Base-by-base conservation (phyloP, 1,140 invertebrate species). In the Brachionus sp. region DNA sequence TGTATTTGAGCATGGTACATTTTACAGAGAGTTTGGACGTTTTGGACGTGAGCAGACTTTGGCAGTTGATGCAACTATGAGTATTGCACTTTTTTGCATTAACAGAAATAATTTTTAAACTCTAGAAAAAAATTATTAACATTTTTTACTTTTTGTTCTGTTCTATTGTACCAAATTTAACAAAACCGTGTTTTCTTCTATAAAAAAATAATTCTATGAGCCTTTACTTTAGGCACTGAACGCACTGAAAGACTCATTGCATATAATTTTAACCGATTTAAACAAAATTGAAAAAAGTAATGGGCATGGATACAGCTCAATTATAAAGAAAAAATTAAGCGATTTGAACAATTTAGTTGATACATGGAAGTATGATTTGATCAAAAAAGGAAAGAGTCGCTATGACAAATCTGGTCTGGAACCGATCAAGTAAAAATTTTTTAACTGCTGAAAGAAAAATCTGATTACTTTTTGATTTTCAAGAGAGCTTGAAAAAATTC, bases 321-420 rank as follows among this genome's bases (percentile, higher is more conserved):
- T 75, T 46, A 23, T 75, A 46, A 75, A 75, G 39, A 23, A 37
- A 42, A 80, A 62, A 80, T 39, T 80, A 62, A 39, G 16, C 29
- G 77, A 80, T 13, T 39, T 80, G 10, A 66, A 80, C 39, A 66
- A 62, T 19, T 66, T 35, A 16, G 57, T 80, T 12, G 50, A 62
- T 42, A 80, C 77, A 39, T 80, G 77, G 77, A 57, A 66, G 16
- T 80, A 80, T 44, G 77, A 80, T 66, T 62, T 33, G 53, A 80
- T 80, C 19, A 80, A 80, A 62, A 80, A 66, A 6, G 50, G n/a
- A 12, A 80, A 80, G 29, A 66, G 13, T 42, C 33, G 62, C 5
- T 80, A 29, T 62, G 77, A 80, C 13, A 80, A 80, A 66, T 62
- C 16, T 16, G 37, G 35, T 64, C 19, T 66, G 25, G 77, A 57